Base-by-base conservation (phyloP, 2,888 invertebrate species). In the Lasioglossum vierecki region DNA sequence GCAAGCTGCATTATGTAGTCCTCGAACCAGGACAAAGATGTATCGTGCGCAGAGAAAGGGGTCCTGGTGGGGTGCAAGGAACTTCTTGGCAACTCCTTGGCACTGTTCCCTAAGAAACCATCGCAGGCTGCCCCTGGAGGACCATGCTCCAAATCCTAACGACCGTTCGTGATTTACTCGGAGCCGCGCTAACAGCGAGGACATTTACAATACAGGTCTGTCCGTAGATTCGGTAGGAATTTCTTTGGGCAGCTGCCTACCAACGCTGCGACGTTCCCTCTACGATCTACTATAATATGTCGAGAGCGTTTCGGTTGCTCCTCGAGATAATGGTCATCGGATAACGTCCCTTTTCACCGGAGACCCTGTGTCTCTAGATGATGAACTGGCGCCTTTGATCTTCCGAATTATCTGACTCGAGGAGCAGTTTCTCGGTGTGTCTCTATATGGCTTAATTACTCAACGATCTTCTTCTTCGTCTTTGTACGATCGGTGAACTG, bases 141-240 rank as follows among this genome's bases (percentile, higher is more conserved):
- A 84, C 82, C 87, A 82, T 84, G 87, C 89, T 89, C 89, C 84
- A 91, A 91, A 92, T 92, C 89, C 86, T 89, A 88, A 91, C 87
- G 88, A 89, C 90, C 85, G 80, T 80, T 88, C 88, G 78, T 89
- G 88, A 88, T 88, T 88, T 88, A 88, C 90, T 82, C 80, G 44
- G n/a, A 35, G 18, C 76, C 22, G 44, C 68, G 60, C 26, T 80
- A 80, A 77, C 80, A 71, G 15, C 74, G 46, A 13, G 41, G 71
- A 85, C 49, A 41, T 60, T 71, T 46, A 44, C 60, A 68, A 71
- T 60, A 80, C 80, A 71, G 35, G 11, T 35, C 75, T 72, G 80
- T 77, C 73, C 73, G 18, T 53, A 2, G 6, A 22, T 77, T 53
- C 39, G 73, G 35, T 22, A 39, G 41, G 75, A 73, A 79, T 84